Base-by-base conservation (phyloP, 2,797 vertebrate genomes). In the Trachops cirrhosus region DNA sequence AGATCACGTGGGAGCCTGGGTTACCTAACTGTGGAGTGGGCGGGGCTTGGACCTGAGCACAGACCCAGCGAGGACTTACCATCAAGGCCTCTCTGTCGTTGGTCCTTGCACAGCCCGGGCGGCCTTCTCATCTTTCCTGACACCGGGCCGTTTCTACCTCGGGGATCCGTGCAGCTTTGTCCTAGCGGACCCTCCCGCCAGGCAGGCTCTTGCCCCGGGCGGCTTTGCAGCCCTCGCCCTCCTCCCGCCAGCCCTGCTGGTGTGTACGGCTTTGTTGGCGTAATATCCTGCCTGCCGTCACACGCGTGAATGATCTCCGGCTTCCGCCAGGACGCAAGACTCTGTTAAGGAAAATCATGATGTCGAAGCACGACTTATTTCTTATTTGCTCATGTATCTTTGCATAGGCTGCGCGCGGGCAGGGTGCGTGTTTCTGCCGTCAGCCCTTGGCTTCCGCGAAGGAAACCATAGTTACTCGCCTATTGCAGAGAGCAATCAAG, bases 211-310 rank as follows among this genome's bases (percentile, higher is more conserved):
- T 19, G 12, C 32, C 29, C 7, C 2, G 21, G n/a, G 48, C 7
- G 15, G 46, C 64, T 67, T 39, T 9, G 0, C 2, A 46, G 21
- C 26, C 34, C 73, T 52, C 37, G 37, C 24, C 82, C 75, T 44
- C 44, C 59, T 77, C 54, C 29, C 3, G 0, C 26, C 26, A 71
- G 7, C 52, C 24, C 14, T 18, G 0, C 57, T 6, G 39, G 52
- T 19, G 18, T 7, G 62, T 11, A 2, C 11, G 6, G 0, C 44
- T 68, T 46, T 0, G 3, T 48, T 15, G 24, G 26, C 3, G 3
- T 19, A n/a, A 32, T 24, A 4, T 15, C 68, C 37, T 37, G 21
- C 16, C 7, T 9, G 24, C n/a, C 46, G 16, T 86, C n/a, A 44
- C n/a, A 24, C 44, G 34, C 9, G 2, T 46, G 18, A 62, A 21